Evolutionary conservation across 2,888 invertebrate genomes (phyloP).

Genomic region (Monoplex corrugatus): DNA sequence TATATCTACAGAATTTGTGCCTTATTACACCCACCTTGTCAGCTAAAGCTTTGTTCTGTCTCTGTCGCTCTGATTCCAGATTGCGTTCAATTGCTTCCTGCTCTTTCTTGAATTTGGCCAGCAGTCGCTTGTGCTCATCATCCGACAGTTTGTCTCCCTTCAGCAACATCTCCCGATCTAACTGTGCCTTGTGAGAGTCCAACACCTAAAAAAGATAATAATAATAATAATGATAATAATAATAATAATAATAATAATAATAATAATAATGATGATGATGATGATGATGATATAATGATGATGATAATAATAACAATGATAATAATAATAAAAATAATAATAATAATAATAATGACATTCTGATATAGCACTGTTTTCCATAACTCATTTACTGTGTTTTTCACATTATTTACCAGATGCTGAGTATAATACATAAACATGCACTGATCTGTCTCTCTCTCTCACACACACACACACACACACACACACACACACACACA

Average conservation of each 20-base stretch:
- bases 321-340: too few species aligned
- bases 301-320: too few species aligned
- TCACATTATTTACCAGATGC: too few species aligned
- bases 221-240: too few species aligned
- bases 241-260: too few species aligned
- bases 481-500: background rate
- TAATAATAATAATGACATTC: too few species aligned
- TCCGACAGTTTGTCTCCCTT: constrained; percentile 73
- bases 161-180: constrained; percentile 76
- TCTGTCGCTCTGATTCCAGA: constrained; percentile 71
- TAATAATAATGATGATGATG: too few species aligned
- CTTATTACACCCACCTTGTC: constrained; percentile 70
- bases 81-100: constrained; percentile 70
- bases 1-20: too few species aligned
- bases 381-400: too few species aligned
- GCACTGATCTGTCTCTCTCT: background rate
- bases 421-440: too few species aligned
- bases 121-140: constrained; percentile 73
- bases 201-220: constrained; percentile 71
- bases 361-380: too few species aligned
- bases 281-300: too few species aligned
- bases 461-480: background rate
- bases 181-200: constrained; percentile 74
- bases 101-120: constrained; percentile 73
- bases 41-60: constrained; percentile 71